Percentiles rank a stretch among this genome's conserved stretches.
Evolutionary conservation across 2,888 invertebrate genomes (phyloP).

Genomic region (Mayetiola destructor): DNA sequence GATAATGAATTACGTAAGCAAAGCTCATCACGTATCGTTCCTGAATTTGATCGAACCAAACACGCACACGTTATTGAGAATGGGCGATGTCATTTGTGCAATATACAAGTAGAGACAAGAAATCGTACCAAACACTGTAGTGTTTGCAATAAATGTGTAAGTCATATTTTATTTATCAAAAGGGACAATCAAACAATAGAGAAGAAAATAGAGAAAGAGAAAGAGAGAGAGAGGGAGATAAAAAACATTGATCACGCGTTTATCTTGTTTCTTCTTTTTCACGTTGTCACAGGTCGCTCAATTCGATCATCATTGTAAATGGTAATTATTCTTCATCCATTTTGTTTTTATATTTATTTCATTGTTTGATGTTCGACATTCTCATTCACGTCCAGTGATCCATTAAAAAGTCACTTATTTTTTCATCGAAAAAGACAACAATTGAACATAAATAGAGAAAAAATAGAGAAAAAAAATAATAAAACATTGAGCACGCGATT

Average conservation of each 20-base stretch:
- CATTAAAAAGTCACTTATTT: neutral
- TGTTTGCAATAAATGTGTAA: constrained; percentile 95
- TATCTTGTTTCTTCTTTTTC: too few relatives aligned
- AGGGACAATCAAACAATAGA: too few relatives aligned
- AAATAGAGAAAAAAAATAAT: too few relatives aligned
- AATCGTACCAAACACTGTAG: constrained; percentile 86
- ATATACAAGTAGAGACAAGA: constrained; percentile 58
- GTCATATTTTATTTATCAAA: too few relatives aligned
- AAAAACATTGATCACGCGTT: too few relatives aligned
- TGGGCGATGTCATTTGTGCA: constrained; percentile 85
- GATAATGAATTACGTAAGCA: constrained; percentile 59
- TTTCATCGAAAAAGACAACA: neutral
- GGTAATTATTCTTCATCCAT: neutral
- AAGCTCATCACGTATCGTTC: constrained; percentile 47
- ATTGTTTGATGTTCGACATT: neutral
- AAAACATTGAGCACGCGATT: constrained; percentile 25
- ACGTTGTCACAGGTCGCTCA: too few relatives aligned
- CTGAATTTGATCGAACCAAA: constrained; percentile 71
- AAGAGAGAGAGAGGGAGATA: too few relatives aligned
- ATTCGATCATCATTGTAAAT: constrained; percentile 12
- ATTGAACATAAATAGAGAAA: neutral
- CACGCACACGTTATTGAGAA: constrained; percentile 92
- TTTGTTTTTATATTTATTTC: neutral
- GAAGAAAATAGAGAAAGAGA: too few relatives aligned
- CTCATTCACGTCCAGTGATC: neutral